phyloP scores from a whole-genome alignment of 92 coral and sea anemone genomes.

The Ricordea florida region DNA sequence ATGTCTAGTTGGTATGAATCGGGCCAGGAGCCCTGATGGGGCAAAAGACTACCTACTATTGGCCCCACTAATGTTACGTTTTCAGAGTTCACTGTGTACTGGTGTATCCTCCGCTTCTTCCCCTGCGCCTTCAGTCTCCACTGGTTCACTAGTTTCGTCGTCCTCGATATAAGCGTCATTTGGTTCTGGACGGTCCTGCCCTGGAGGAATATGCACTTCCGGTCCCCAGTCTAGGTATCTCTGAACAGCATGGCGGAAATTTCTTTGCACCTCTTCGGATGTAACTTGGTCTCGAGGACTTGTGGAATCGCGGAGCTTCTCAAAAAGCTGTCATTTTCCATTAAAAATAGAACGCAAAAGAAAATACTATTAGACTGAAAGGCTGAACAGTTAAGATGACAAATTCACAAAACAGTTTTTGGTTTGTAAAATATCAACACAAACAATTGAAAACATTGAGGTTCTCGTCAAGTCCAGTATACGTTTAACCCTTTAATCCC shows the following conservation, averaged over 20 bases:
- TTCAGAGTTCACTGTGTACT: too few species aligned
- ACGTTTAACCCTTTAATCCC: too few species aligned
- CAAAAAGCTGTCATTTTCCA: background rate
- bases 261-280: conserved; percentile 4
- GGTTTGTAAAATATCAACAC: too few species aligned
- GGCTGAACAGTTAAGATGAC: too few species aligned
- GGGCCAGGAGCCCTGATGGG: too few species aligned
- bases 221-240: conserved; percentile 10
- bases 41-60: too few species aligned
- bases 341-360: background rate
- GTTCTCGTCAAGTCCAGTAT: too few species aligned
- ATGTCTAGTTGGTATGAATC: too few species aligned
- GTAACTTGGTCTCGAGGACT: conserved; percentile 9
- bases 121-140: background rate
- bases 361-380: background rate
- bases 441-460: too few species aligned
- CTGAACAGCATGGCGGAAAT: conserved; percentile 11
- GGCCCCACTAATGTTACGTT: too few species aligned
- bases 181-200: conserved; percentile 37
- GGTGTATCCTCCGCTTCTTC: background rate
- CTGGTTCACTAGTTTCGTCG: background rate
- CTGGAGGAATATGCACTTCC: conserved; percentile 51
- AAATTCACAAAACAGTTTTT: too few species aligned
- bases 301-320: conserved; percentile 18
- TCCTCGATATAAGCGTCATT: conserved; percentile 51